A percentile compares a stretch with the other conserved stretches of the same genome.
These are phyloP conservation scores for Phaenicophaeus curvirostris DNA, from an alignment of 2,797 vertebrate genomes.

Conservation along the genomic window DNA sequence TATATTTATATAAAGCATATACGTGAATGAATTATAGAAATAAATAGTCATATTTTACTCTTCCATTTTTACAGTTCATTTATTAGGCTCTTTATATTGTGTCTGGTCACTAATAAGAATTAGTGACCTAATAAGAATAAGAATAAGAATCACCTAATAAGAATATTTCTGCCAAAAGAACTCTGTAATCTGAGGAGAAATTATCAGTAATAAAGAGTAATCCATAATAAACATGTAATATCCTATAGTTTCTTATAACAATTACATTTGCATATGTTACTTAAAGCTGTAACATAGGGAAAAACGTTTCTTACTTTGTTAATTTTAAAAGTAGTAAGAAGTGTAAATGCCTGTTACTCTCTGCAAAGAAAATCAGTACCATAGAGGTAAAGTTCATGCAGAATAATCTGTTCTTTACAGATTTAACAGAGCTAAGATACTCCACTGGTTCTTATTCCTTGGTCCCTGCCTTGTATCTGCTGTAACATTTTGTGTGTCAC, in stretches of 20 bases:
- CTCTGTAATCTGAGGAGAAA: background rate
- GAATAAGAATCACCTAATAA: background rate
- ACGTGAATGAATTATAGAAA: background rate
- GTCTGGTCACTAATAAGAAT: background rate
- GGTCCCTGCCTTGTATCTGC: background rate
- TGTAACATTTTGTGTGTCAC: background rate
- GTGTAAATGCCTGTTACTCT: background rate
- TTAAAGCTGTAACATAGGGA: background rate
- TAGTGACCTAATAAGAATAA: background rate
- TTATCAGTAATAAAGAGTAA: background rate
- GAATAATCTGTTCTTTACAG: background rate
- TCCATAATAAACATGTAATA: background rate
- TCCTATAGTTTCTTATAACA: background rate
- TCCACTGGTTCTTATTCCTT: background rate
- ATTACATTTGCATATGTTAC: background rate
- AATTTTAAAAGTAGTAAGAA: background rate
- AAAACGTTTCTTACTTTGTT: background rate
- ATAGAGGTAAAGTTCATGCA: background rate
- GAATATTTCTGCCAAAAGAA: background rate
- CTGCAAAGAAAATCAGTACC: background rate
- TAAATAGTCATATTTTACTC: background rate
- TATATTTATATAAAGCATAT: background rate
- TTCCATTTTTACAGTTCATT: background rate
- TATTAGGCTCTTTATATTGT: background rate
- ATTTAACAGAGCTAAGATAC: background rate